Evolutionary conservation across 2,888 invertebrate genomes (phyloP).

Genomic region (Troides oblongomaculatus): DNA sequence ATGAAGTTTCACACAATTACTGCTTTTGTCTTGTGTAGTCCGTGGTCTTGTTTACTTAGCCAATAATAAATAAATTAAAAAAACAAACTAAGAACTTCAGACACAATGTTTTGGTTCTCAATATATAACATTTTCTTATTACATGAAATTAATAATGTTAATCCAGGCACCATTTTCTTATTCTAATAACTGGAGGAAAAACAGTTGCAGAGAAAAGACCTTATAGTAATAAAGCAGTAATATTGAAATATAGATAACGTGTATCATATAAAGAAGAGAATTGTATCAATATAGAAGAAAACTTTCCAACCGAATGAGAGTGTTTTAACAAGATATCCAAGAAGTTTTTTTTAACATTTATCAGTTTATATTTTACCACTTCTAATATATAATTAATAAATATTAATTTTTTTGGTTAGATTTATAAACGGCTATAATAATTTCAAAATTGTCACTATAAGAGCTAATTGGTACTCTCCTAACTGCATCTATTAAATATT

Average conservation of each 20-base stretch:
- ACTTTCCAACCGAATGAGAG: not conserved
- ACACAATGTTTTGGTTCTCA: slow-evolving; percentile 18
- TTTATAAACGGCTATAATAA: slow-evolving; percentile 4
- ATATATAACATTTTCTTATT: slow-evolving; percentile 14
- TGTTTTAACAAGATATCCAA: not conserved
- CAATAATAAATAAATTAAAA: slow-evolving; percentile 32
- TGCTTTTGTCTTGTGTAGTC: slow-evolving; percentile 3
- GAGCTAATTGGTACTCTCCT: slow-evolving; percentile 24
- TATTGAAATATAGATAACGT: not conserved
- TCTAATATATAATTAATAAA: not conserved
- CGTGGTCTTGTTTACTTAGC: slow-evolving; percentile 2
- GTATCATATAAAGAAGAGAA: not conserved
- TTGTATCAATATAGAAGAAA: not conserved
- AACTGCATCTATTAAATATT: slow-evolving; percentile 20
- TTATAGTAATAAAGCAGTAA: slow-evolving; percentile 14
- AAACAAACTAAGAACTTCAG: slow-evolving; percentile 28
- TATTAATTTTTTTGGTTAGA: not conserved
- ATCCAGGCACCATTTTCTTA: slow-evolving; percentile 72
- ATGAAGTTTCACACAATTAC: not conserved
- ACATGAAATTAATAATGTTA: slow-evolving; percentile 43
- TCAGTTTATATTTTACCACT: not conserved
- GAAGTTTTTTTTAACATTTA: not conserved
- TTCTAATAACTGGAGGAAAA: slow-evolving; percentile 45
- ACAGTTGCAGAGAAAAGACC: slow-evolving; percentile 8
- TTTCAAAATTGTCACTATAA: slow-evolving; percentile 16